Evolutionary conservation across 2,113 vertebrate species (phyloP), one percentile per base, ranked within the genome.

Genomic region (Petrocephalus microphthalmus): DNA sequence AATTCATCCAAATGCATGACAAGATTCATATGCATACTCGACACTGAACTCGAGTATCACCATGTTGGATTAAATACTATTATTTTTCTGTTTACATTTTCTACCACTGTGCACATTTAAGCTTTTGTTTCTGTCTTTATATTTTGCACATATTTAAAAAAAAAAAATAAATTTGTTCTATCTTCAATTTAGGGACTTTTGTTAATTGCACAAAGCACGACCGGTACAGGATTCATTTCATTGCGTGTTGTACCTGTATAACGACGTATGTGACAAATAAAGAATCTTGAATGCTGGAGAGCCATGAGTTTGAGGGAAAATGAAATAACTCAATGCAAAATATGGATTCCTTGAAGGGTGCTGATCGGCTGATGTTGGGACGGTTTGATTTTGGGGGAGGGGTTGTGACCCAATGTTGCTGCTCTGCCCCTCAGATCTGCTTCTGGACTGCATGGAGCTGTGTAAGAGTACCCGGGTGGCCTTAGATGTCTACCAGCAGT

Each of bases 361-460:
- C 71, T 7, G 71, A 42, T 78, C 33, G 19, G 17, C 33, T 78
- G 71, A 17, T 42, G 71, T 5, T 5, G 0, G 71, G 71, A 19
- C 33, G 7, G 33, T 78, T 29, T 29, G 53, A 54, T 19, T 19
- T 42, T 20, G 53, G 11, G 8, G 53, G 53, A 19, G 37, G 33
- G 85, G n/a, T 57, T 64, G 20, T 54, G 19, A 15, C 25, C 87
- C 71, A 37, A 2, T 37, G 33, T 57, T n/a, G 19, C 11, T 3
- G 64, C 82, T 47, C 22, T n/a, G 17, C 83, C 52, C 92, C 91
- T 71, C 93, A 99, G 98, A 98, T 94, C 91, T 98, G 29, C 91
- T 99, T 2, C 90, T 99, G 64, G 98, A 99, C 93, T 96, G 96
- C 89, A 89, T 97, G 92, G 98, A 99, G 82, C 94, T 99, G 11